Conservation (phyloP, 2,797 vertebrate species). For the Semaprochilodus insignis region DNA sequence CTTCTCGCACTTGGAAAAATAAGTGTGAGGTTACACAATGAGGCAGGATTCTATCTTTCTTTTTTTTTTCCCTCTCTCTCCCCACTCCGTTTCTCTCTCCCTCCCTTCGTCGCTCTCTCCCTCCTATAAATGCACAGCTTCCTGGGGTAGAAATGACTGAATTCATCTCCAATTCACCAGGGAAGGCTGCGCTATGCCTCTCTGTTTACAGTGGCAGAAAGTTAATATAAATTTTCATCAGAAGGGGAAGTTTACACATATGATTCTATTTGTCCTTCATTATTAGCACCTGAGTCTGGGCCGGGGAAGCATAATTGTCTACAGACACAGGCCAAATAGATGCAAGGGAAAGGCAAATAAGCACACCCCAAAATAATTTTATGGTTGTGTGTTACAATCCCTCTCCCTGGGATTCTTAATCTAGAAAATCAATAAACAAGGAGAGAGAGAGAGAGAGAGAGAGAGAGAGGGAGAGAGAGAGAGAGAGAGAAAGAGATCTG, state of each 20-base stretch:
- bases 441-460: conserved; percentile 78
- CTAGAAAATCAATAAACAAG: conserved; percentile 99
- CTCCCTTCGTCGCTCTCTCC: conserved; percentile 29
- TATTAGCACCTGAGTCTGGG: conserved; percentile 99
- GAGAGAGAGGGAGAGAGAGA: conserved; percentile 55
- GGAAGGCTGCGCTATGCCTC: conserved; percentile 97
- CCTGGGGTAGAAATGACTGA: conserved; percentile 93
- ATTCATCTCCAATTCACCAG: conserved; percentile 99
- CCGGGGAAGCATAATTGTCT: conserved; percentile 99
- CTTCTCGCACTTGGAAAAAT: conserved; percentile 82
- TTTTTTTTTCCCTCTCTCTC: neutral
- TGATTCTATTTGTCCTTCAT: conserved; percentile 99
- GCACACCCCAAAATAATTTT: conserved; percentile 99
- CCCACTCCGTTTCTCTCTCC: conserved; percentile 50
- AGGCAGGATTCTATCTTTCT: conserved; percentile 85
- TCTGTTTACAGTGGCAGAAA: conserved; percentile 99
- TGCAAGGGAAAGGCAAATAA: conserved; percentile 99
- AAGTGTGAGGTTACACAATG: conserved; percentile 95
- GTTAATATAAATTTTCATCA: conserved; percentile 99
- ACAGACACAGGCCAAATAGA: conserved; percentile 99
- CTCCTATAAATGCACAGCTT: conserved; percentile 65
- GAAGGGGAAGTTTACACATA: conserved; percentile 99
- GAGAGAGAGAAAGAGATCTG: conserved; percentile 61
- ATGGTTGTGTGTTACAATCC: conserved; percentile 99
- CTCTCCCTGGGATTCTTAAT: conserved; percentile 99